phyloP scores from a whole-genome alignment of 2,797 vertebrate species.

The Etheostoma nigrum region DNA sequence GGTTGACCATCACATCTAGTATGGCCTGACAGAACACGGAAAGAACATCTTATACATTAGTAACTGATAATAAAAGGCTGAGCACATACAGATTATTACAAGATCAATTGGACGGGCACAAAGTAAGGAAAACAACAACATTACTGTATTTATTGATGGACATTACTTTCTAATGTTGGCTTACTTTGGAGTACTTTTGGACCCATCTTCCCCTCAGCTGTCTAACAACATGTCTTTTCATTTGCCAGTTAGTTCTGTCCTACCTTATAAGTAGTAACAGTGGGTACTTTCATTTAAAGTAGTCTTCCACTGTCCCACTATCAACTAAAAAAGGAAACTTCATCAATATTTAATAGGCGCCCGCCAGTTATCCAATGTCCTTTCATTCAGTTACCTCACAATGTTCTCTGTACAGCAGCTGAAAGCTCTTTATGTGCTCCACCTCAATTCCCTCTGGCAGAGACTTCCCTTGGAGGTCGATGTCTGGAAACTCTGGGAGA shows the following conservation, averaged over 20 bases:
- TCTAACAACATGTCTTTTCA: not conserved
- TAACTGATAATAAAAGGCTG: conserved; percentile 1
- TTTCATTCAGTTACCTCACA: conserved; percentile 88
- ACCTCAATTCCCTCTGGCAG: conserved; percentile 90
- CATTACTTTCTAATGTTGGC: not conserved
- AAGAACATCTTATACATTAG: not conserved
- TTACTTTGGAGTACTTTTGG: not conserved
- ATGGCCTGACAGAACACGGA: conserved; percentile 86
- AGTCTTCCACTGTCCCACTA: not conserved
- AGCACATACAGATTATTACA: not conserved
- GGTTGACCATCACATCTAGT: conserved; percentile 95
- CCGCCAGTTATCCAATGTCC: not conserved
- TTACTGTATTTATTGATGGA: not conserved
- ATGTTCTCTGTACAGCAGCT: conserved; percentile 95
- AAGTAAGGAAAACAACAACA: not conserved
- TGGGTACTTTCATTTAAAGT: not conserved
- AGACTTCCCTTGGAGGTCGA: conserved; percentile 91
- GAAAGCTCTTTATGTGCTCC: conserved; percentile 93
- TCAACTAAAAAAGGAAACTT: conserved; percentile 8
- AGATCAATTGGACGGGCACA: not conserved
- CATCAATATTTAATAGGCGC: not conserved
- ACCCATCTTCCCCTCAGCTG: not conserved
- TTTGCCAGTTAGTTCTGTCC: not conserved
- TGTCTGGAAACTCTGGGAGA: conserved; percentile 92
- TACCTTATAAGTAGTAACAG: not conserved